Evolutionary conservation across 2,113 vertebrate genomes (phyloP), one percentile per base, ranked within the genome.

Genomic region (Phalacrocorax carbo): DNA sequence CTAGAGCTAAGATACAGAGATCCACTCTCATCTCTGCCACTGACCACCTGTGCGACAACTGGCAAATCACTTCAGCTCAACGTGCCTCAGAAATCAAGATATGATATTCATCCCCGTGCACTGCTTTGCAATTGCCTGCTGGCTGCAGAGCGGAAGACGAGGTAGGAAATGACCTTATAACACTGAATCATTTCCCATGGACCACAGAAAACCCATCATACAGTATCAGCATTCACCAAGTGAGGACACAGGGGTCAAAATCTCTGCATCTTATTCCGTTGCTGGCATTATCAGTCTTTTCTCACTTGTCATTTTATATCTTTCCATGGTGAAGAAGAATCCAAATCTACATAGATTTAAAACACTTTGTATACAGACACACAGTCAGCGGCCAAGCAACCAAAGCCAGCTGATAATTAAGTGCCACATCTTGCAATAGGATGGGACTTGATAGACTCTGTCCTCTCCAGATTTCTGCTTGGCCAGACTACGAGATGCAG

Each of bases 221-320:
- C 19, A 48, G 26, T 15, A 82, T 27, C 44, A 75, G 55, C 68
- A 58, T 42, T 72, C 4, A 5, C 51, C 38, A 17, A 70, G 42
- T 1, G 1, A 81, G 51, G 42, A 27, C 18, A 51, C 0, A 0
- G 36, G 46, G 13, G 34, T 38, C 44, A 75, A 71, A 68, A 52
- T 25, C 20, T 58, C 38, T 69, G 46, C 58, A 22, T 23, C 36
- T 72, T n/a, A 51, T 55, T 71, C 17, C 21, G 0, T 5, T 65
- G 46, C 60, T 90, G 55, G 17, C n/a, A 26, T 46, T 18, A 49
- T n/a, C 36, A 49, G 54, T 58, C 72, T 92, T 86, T 66, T 32
- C 72, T 86, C 72, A 19, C 29, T 78, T 73, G 34, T 30, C 36
- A 72, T 80, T 82, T 88, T 34, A 36, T 13, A 29, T 57, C 68